phyloP scores from a whole-genome alignment of 2,888 invertebrate genomes.

The Phengaris arion region DNA sequence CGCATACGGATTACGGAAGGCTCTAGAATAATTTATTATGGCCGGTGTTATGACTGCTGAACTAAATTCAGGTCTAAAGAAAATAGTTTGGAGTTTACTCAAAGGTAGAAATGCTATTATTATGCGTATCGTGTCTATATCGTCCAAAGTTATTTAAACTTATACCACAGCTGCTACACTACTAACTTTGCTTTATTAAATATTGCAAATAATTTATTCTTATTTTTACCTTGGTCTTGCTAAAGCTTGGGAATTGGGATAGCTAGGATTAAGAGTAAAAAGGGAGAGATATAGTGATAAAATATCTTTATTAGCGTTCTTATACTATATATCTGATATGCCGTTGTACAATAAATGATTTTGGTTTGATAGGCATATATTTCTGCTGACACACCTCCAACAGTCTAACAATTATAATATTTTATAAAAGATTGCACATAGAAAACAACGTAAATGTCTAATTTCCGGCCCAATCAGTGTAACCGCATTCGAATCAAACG shows the following conservation, averaged over 20 bases:
- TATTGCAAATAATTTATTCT: too few species aligned
- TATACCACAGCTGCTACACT: background rate
- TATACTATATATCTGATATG: background rate
- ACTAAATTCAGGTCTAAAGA: slow-evolving; percentile 39
- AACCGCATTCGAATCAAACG: slow-evolving; percentile 33
- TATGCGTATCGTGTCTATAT: background rate
- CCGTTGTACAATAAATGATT: background rate
- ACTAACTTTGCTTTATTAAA: too few species aligned
- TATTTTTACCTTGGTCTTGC: too few species aligned
- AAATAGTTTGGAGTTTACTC: slow-evolving; percentile 46
- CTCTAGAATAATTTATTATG: slow-evolving; percentile 22
- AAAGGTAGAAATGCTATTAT: slow-evolving; percentile 5
- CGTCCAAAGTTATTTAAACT: background rate
- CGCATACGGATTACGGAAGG: slow-evolving; percentile 22
- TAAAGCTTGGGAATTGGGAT: background rate
- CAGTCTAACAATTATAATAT: background rate
- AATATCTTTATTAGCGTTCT: background rate
- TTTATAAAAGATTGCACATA: background rate
- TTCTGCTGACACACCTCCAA: background rate
- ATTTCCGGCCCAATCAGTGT: slow-evolving; percentile 27
- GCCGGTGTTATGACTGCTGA: slow-evolving; percentile 14
- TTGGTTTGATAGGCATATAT: background rate
- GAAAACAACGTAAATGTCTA: slow-evolving; percentile 27
- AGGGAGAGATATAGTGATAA: too few species aligned
- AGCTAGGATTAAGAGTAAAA: too few species aligned